Evolutionary conservation across 92 coral and sea anemone species (phyloP).

Genomic region (Epizoanthus stellaris): DNA sequence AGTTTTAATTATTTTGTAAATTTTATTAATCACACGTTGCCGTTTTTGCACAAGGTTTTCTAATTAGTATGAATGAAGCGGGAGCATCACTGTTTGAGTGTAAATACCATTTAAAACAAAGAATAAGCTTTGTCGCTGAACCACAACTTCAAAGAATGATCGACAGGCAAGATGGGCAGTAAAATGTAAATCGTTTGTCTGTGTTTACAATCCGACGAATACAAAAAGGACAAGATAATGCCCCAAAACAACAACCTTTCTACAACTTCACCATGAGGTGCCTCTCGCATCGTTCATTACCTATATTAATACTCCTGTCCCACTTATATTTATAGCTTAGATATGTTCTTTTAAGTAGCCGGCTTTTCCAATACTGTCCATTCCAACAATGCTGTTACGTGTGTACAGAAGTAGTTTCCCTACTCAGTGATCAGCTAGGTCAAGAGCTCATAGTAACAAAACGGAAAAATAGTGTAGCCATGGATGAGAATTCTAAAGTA

Average conservation of each 20-base stretch:
- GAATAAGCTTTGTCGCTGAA: slow-evolving; percentile 20
- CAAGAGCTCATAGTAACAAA: slow-evolving; percentile 22
- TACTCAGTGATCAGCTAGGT: not conserved
- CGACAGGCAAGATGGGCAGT: slow-evolving; percentile 8
- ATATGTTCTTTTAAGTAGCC: slow-evolving; percentile 22
- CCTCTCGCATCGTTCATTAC: not conserved
- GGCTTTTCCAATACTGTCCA: not conserved
- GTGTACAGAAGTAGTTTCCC: not conserved
- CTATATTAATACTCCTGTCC: not conserved
- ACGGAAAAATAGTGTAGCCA: slow-evolving; percentile 8
- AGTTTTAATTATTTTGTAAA: too few species aligned
- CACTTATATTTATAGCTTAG: not conserved
- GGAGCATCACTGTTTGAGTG: slow-evolving; percentile 8
- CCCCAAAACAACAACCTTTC: not conserved
- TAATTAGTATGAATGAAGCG: not conserved
- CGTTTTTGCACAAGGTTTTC: not conserved
- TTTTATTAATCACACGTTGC: not conserved
- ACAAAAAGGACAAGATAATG: slow-evolving; percentile 12
- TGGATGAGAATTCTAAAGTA: too few species aligned
- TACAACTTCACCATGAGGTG: slow-evolving; percentile 11
- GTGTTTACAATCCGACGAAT: slow-evolving; percentile 38
- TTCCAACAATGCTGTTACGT: slow-evolving; percentile 19
- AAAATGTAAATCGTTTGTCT: slow-evolving; percentile 18
- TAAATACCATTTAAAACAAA: slow-evolving; percentile 10
- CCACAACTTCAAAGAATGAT: slow-evolving; percentile 26